Base-by-base conservation (phyloP, 2,888 invertebrate genomes). In the Crossocerus cetratus region DNA sequence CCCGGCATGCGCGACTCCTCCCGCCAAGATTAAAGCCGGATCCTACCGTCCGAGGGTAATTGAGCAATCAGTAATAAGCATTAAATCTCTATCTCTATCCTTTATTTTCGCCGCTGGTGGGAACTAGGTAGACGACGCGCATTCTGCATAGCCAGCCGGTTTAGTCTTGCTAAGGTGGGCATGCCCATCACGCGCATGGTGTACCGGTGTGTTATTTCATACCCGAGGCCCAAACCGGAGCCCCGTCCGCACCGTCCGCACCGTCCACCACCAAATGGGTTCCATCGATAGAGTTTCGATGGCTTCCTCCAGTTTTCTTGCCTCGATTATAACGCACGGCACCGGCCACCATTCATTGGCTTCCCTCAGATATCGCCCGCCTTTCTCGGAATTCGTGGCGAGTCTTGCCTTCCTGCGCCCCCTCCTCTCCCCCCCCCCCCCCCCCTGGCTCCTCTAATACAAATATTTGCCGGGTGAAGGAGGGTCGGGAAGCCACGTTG, bases 181-280 rank as follows among this genome's bases (percentile, higher is more conserved):
- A 53, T 53, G 60, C 69, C 42, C 54, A 70, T 65, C 55, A 62
- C 32, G 32, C 44, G 49, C 22, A 59, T 58, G 22, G 63, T n/a
- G n/a, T 55, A 53, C 21, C 45, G 77, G 81, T 81, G 81, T 81
- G 81, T 81, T 79, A 81, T 81, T 81, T 81, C 81, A 81, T 81
- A 73, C 70, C 65, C 32, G 32, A n/a, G 32, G 8, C 32, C n/a
- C 42, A 65, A 54, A 65, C 62, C 72, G 69, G 69, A 75, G 62
- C 77, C 69, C 74, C 70, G 65, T 63, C 67, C 70, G 67, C n/a
- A n/a, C n/a, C n/a, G n/a, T n/a, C n/a, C n/a, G n/a, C n/a, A n/a
- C 72, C 63, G 72, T 77, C 74, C 72, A 75, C 65, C 72, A 68
- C 65, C 64, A 49, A 69, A 32, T 62, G 65, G 78, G 78, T 77